Evolutionary conservation across 2,113 vertebrate species (phyloP), one percentile per base, ranked within the genome.

Genomic region (Coptodon rendalli): DNA sequence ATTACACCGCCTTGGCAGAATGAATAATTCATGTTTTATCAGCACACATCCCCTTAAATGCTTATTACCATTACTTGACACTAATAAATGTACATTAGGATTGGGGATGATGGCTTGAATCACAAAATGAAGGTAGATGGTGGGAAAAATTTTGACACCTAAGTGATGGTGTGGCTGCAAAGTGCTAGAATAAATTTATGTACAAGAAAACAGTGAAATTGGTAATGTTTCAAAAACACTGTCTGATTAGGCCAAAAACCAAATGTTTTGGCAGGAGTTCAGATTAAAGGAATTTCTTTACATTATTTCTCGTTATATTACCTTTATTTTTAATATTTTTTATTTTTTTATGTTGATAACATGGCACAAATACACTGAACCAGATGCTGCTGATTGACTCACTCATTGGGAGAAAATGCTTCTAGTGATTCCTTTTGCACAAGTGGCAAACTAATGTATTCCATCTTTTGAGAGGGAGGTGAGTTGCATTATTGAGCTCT

Each of bases 1-100:
- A 90, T 92, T 86, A 88, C 80, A 78, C 50, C n/a, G 82, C 63
- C 81, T 90, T 50, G 38, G 80, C 80, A 29, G 43, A 36, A 85
- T 93, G 81, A 91, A 93, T 93, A 86, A 93, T 95, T 90, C 89
- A 95, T 89, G 82, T 68, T 84, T 71, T 83, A 68, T 79, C 84
- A 57, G 83, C 85, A 90, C 86, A 91, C 80, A 86, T 88, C 84
- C 89, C 94, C 94, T 92, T 91, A 94, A 80, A 88, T 68, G 61
- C 82, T 89, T 80, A 82, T 87, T 91, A 87, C 59, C 50, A 81
- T 87, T 89, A 88, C 87, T 85, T 87, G 89, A 94, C 87, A 80
- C 80, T 84, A 89, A 93, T 92, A 90, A 85, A 93, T 89, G 84
- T 82, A 83, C 89, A 83, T 86, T 76, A 59, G 61, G 87, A 90